phyloP scores from a whole-genome alignment of 2,797 vertebrate species.

The Falco biarmicus region DNA sequence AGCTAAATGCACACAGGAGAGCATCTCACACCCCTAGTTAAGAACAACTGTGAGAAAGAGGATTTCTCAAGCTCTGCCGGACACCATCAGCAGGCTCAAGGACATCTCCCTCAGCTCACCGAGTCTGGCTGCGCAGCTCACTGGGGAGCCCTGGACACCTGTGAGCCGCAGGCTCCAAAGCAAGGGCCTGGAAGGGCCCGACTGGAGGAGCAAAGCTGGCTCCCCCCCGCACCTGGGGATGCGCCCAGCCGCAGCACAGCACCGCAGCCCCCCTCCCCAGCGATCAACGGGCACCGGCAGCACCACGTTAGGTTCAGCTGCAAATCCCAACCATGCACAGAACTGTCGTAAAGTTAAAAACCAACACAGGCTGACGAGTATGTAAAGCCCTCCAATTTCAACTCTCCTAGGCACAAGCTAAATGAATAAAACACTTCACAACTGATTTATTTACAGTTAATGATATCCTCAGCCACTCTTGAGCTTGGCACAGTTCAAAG shows the following conservation, averaged over 20 bases:
- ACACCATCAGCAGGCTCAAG: neutral
- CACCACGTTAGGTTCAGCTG: neutral
- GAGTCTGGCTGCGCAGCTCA: rapidly evolving
- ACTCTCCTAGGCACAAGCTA: neutral
- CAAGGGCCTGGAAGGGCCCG: neutral
- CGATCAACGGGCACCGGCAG: rapidly evolving
- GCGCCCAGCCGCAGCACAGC: rapidly evolving
- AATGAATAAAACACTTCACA: slow-evolving; percentile 31
- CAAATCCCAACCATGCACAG: neutral
- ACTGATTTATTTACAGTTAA: slow-evolving; percentile 47
- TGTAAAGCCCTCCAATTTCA: neutral
- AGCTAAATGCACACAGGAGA: neutral
- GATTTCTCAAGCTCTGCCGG: neutral
- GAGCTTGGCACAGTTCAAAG: slow-evolving; percentile 26
- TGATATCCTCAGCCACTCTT: neutral
- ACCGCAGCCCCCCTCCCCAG: neutral
- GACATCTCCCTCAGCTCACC: neutral
- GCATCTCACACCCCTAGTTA: too few relatives aligned
- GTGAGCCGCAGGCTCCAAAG: rapidly evolving
- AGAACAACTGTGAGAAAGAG: neutral
- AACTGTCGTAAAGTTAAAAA: rapidly evolving
- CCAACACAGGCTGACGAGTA: neutral
- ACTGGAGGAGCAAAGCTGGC: rapidly evolving
- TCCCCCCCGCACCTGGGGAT: rapidly evolving
- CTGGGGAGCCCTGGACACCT: neutral